Evolutionary conservation across 2,888 invertebrate species (phyloP).

Genomic region (Pherbina coryleti): DNA sequence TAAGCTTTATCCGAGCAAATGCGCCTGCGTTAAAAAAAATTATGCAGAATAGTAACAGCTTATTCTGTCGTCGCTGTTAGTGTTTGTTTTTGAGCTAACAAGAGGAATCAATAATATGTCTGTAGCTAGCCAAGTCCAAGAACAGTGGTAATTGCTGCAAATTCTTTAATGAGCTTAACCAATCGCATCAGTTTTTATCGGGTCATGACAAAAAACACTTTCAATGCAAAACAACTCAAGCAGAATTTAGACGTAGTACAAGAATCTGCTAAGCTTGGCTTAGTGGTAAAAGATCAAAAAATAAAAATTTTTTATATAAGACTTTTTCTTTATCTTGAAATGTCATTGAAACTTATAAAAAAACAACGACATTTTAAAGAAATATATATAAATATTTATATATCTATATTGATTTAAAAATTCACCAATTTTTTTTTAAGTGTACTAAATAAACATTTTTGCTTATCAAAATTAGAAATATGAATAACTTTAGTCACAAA

Average conservation of each 20-base stretch:
- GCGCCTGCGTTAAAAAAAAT: background rate
- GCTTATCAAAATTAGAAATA: background rate
- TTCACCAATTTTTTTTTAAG: background rate
- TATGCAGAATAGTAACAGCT: background rate
- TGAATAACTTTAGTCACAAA: background rate
- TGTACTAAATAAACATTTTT: too few relatives aligned
- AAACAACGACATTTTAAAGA: too few relatives aligned
- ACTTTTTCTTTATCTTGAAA: too few relatives aligned
- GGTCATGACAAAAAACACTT: slow-evolving; percentile 15
- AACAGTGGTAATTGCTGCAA: background rate
- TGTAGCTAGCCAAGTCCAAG: background rate
- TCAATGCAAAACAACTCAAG: background rate
- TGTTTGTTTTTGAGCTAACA: background rate
- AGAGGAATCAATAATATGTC: background rate
- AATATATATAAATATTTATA: too few relatives aligned
- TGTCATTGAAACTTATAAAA: too few relatives aligned
- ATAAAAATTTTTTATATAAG: too few relatives aligned
- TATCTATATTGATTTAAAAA: background rate
- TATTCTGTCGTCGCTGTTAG: background rate
- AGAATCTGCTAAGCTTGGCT: too few relatives aligned
- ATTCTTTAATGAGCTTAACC: slow-evolving; percentile 2
- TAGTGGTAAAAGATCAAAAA: too few relatives aligned
- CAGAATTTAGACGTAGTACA: background rate
- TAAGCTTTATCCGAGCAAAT: background rate
- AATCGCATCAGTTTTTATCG: slow-evolving; percentile 41